These are phyloP conservation scores for Ricordea florida DNA, from an alignment of 92 coral and sea anemone genomes.

Conservation along the genomic window DNA sequence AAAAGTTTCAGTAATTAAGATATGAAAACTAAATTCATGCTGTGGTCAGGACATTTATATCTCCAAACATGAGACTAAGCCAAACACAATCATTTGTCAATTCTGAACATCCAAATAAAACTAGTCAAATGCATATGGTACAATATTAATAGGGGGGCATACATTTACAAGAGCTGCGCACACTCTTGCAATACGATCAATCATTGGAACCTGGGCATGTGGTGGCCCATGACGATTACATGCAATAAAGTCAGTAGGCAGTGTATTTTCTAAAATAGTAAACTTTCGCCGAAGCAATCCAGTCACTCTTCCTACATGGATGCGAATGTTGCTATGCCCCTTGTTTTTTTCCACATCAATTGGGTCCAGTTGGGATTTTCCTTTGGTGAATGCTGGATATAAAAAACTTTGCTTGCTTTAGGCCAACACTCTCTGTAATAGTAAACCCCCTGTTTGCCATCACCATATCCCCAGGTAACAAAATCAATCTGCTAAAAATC, in stretches of 20 bases:
- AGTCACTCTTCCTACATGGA: background rate
- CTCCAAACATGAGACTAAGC: conserved; percentile 7
- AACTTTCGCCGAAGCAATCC: background rate
- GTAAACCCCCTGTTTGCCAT: background rate
- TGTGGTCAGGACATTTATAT: background rate
- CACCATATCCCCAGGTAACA: background rate
- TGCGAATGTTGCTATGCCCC: conserved; percentile 35
- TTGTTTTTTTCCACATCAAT: conserved; percentile 21
- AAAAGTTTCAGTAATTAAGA: conserved; percentile 2
- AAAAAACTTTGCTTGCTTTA: conserved; percentile 15
- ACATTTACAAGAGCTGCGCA: conserved; percentile 58
- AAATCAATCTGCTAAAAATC: background rate
- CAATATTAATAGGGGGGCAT: conserved; percentile 47
- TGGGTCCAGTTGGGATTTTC: conserved; percentile 22
- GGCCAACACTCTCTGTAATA: background rate
- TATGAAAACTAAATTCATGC: conserved; percentile 1
- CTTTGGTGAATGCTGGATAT: conserved; percentile 30
- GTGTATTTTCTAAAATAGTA: conserved; percentile 14
- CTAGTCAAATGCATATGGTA: conserved; percentile 50
- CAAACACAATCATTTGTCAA: background rate
- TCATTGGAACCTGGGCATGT: conserved; percentile 14
- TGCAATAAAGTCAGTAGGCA: conserved; percentile 6
- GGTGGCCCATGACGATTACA: conserved; percentile 14
- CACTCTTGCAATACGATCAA: conserved; percentile 55
- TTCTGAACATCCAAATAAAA: background rate